Evolutionary conservation across 1,140 invertebrate genomes (phyloP).

Genomic region (Archivesica marissinica): DNA sequence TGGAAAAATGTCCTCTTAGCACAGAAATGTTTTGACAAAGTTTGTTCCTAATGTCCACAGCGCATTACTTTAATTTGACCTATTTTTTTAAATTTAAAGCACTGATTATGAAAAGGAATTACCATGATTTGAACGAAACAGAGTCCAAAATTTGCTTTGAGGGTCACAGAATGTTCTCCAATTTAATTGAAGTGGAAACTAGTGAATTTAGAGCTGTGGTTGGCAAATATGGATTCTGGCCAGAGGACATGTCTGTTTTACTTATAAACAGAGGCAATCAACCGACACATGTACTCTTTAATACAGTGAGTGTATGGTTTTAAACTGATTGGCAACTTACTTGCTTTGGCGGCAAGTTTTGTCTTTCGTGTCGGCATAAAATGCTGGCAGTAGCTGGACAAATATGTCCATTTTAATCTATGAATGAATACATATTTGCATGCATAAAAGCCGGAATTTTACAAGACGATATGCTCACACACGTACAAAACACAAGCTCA

Average conservation of each 20-base stretch:
- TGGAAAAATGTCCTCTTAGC: background rate
- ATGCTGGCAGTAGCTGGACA: background rate
- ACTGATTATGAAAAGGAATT: too few relatives aligned
- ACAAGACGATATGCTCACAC: slow-evolving; percentile 20
- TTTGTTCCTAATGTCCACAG: too few relatives aligned
- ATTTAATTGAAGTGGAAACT: too few relatives aligned
- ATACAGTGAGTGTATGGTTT: slow-evolving; percentile 43
- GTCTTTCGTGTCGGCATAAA: slow-evolving; percentile 42
- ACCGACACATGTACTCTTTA: slow-evolving; percentile 46
- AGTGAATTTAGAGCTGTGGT: background rate
- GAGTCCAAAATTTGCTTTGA: too few relatives aligned
- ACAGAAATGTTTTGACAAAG: background rate
- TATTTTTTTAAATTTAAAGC: too few relatives aligned
- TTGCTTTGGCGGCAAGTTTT: background rate
- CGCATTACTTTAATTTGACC: too few relatives aligned
- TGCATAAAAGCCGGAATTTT: slow-evolving; percentile 10
- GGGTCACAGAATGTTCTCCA: too few relatives aligned
- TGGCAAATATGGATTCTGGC: background rate
- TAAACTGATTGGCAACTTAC: background rate
- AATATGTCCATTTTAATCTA: background rate
- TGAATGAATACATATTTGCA: slow-evolving; percentile 12
- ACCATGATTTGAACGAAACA: too few relatives aligned
- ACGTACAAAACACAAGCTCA: slow-evolving; percentile 6
- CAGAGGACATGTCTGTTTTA: background rate
- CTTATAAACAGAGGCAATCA: background rate